These are phyloP conservation scores for Ammodytes marinus DNA, from an alignment of 2,113 vertebrate genomes.

Conservation along the genomic window DNA sequence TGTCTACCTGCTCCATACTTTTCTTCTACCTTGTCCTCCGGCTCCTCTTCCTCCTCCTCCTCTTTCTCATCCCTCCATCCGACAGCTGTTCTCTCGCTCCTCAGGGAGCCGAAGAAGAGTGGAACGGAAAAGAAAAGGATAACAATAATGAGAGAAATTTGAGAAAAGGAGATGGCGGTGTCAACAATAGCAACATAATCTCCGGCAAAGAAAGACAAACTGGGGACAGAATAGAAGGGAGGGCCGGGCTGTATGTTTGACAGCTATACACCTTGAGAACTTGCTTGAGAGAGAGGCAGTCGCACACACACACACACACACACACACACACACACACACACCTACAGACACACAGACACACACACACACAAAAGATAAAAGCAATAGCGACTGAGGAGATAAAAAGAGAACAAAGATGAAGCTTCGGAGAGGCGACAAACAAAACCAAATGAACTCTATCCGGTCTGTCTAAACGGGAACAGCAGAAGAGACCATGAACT, in stretches of 20 bases:
- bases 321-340: too few species aligned
- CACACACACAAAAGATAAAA: neutral
- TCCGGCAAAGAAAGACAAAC: slow-evolving; percentile 31
- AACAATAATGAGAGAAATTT: slow-evolving; percentile 13
- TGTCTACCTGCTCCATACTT: slow-evolving; percentile 79
- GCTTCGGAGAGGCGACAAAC: slow-evolving; percentile 28
- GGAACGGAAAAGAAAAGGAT: slow-evolving; percentile 35
- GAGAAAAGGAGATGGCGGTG: slow-evolving; percentile 79
- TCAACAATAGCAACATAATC: slow-evolving; percentile 19
- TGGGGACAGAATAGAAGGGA: slow-evolving; percentile 40
- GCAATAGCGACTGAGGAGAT: slow-evolving; percentile 22
- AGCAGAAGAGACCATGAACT: slow-evolving; percentile 90
- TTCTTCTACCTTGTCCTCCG: slow-evolving; percentile 45
- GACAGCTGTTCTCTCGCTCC: slow-evolving; percentile 61
- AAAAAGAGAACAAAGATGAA: slow-evolving; percentile 61
- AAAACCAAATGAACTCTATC: slow-evolving; percentile 40
- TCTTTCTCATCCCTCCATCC: slow-evolving; percentile 59
- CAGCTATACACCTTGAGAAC: slow-evolving; percentile 79
- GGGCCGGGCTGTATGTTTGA: slow-evolving; percentile 60
- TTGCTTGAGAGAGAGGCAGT: neutral
- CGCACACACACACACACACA: too few species aligned
- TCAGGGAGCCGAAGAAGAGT: slow-evolving; percentile 49
- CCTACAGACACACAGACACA: too few species aligned
- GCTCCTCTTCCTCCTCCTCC: slow-evolving; percentile 60
- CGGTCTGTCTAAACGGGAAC: slow-evolving; percentile 37